Evolutionary conservation across 2,113 vertebrate species (phyloP).

Genomic region (Hemicordylus capensis): DNA sequence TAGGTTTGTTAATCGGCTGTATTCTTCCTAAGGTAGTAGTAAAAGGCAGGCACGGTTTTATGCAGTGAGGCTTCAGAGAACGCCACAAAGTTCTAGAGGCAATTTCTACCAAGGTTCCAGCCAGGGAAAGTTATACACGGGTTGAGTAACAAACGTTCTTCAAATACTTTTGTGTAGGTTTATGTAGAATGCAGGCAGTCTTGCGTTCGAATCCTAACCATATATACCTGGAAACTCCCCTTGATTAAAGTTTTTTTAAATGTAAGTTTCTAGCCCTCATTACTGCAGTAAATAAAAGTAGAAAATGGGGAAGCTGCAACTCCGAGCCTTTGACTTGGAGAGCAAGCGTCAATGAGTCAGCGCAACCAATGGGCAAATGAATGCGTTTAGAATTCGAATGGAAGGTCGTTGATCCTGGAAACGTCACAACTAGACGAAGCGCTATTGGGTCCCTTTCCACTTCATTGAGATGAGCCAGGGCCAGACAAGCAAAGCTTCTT

Average conservation of each 20-base stretch:
- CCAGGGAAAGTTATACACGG: fast-evolving
- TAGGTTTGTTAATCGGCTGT: not conserved
- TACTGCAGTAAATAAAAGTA: not conserved
- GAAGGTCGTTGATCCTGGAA: no score
- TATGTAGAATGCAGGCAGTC: no score
- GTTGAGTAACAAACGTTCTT: not conserved
- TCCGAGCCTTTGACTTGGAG: not conserved
- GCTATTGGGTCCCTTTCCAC: not conserved
- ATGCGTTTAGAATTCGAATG: not conserved
- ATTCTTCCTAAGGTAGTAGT: not conserved
- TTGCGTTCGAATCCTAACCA: not conserved
- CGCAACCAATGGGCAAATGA: not conserved
- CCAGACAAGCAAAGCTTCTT: not conserved
- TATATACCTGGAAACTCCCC: not conserved
- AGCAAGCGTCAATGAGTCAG: not conserved
- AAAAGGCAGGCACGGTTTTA: not conserved
- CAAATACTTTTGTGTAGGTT: not conserved
- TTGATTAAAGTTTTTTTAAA: not conserved
- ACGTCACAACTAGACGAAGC: not conserved
- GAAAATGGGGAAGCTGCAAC: not conserved
- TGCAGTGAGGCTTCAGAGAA: not conserved
- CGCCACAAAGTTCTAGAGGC: not conserved
- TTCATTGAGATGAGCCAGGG: not conserved
- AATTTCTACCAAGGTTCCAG: not conserved
- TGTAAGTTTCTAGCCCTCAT: not conserved